Percentiles rank a stretch among this genome's conserved stretches.
Conservation (phyloP, 2,113 vertebrate species). For the Phalacrocorax aristotelis region DNA sequence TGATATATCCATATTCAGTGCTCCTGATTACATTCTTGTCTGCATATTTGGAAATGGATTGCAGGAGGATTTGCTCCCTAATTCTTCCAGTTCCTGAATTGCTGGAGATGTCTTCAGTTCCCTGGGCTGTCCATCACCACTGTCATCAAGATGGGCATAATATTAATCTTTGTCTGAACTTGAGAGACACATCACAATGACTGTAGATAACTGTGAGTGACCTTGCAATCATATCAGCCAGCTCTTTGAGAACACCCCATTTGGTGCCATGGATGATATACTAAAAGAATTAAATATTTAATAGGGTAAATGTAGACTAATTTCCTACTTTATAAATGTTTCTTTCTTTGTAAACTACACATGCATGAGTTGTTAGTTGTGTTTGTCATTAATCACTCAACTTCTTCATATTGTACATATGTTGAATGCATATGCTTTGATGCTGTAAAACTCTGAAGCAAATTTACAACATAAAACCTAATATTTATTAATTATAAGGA, state of each 20-base stretch:
- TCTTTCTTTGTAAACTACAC: neutral
- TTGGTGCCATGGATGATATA: neutral
- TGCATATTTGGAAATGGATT: neutral
- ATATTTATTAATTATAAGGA: neutral
- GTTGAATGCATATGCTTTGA: neutral
- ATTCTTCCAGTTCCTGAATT: neutral
- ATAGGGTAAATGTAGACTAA: neutral
- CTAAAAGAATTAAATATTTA: neutral
- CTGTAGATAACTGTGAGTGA: too few relatives aligned
- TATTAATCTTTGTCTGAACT: neutral
- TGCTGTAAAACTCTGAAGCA: neutral
- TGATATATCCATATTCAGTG: neutral
- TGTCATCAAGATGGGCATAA: neutral
- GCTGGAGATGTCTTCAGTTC: neutral
- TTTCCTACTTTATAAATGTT: neutral
- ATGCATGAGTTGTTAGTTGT: neutral
- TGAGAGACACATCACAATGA: neutral
- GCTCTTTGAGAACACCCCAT: neutral
- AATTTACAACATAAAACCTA: neutral
- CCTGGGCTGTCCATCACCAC: too few relatives aligned
- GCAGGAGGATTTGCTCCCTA: neutral
- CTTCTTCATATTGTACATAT: neutral
- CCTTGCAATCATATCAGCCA: neutral
- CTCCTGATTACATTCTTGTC: neutral
- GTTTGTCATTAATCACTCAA: neutral